Base-by-base conservation (phyloP, 2,888 invertebrate species). In the Saturnia pavonia region DNA sequence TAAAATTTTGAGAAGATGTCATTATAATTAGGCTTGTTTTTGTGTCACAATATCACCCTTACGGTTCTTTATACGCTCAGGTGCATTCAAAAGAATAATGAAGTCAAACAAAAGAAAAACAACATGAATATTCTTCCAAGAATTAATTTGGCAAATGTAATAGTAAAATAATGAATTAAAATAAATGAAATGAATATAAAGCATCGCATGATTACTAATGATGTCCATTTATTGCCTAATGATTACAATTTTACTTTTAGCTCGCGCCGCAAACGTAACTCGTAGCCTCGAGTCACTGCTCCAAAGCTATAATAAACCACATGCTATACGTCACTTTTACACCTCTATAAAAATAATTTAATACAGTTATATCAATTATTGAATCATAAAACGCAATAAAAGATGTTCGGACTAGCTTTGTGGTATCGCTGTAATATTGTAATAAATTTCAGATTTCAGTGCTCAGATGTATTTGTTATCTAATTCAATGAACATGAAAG, bases 141-240 rank as follows among this genome's bases (percentile, higher is more conserved):
- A 40, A 65, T 65, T 14, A 40, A 65, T 65, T 22, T 22, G 40
- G 14, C 2, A 48, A 54, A 40, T 54, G 4, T 40, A 54, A 54
- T n/a, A 68, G 12, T 54, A 19, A 68, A 40, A 25, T 25, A 2
- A 43, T 11, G 14, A 14, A 42, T 40, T 77, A 73, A 74, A 74
- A 70, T 72, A 74, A 74, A 74, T 74, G 71, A 67, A 72, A 74
- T 71, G 73, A 69, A 71, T 67, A 71, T 73, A 74, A 74, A 77
- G 77, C 74, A 77, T 76, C 48, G 42, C 65, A 63, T 65, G 68
- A 71, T 42, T 48, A 42, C 51, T 71, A 71, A 71, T 71, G 51
- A 76, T 79, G 74, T 78, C 76, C 78, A 83, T 86, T 86, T 81
- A 76, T 77, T 79, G 76, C 71, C 78, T 86, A 87, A 87, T 87